Base-by-base conservation (phyloP, 2,888 invertebrate genomes). In the Ichneumoninae sp. region DNA sequence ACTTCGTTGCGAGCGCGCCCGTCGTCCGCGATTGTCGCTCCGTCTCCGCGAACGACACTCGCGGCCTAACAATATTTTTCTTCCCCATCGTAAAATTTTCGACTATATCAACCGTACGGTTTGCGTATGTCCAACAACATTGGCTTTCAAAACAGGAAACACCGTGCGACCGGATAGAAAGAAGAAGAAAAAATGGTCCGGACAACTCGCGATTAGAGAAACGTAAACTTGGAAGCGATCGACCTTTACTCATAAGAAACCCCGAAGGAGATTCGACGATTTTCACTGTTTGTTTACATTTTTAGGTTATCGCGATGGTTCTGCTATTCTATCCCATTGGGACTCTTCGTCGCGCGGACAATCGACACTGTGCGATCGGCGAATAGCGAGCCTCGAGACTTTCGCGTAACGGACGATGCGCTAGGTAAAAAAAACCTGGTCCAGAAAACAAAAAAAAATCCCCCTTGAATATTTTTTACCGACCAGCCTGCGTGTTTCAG, bases 291-390 rank as follows among this genome's bases (percentile, higher is more conserved):
- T 71, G 22, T 57, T 71, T 71, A 40, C 71, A 57, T 30, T 71
- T 71, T 36, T 71, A 71, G 71, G 71, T 71, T 54, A 57, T 22
- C 71, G 26, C 54, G 40, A 71, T 71, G 71, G 71, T 36, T 71
- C 71, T 33, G 33, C 54, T 36, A 13, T 2, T 54, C 54, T 54
- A 54, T 57, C 22, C 26, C 22, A 19, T 10, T 3, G 36, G 19
- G 54, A 71, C 71, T 71, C 36, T 40, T 2, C 13, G 54, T 54
- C 71, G 13, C 4, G 16, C 44, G 44, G 44, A 47, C 13, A 47
- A 47, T 16, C 44, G 44, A 47, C 44, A 3, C 44, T 47, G 44
- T 47, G 44, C 16, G 44, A 16, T 16, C 44, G 44, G 44, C 44
- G 16, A 47, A 47, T 47, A 47, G 44, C 3, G 16, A 47, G 13